Percentiles rank a stretch among this genome's conserved stretches.
phyloP scores from a whole-genome alignment of 2,113 vertebrate species.

The Mirounga angustirostris region DNA sequence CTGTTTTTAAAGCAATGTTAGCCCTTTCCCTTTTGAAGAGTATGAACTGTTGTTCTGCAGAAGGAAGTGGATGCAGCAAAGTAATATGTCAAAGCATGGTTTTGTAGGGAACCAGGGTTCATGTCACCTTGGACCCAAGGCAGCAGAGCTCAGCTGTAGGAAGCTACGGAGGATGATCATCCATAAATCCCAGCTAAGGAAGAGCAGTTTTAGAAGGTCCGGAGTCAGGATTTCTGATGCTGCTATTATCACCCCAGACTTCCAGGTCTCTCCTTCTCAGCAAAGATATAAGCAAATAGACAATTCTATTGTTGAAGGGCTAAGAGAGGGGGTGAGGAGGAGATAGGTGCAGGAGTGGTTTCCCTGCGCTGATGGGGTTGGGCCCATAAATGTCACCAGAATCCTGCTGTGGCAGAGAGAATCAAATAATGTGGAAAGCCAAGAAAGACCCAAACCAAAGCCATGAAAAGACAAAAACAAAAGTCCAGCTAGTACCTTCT shows the following conservation, averaged over 20 bases:
- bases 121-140: neutral
- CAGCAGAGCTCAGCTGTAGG: neutral
- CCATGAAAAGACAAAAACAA: constrained; percentile 6
- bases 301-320: neutral
- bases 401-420: neutral
- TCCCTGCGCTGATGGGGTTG: neutral
- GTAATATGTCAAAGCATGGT: neutral
- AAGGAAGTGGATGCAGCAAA: neutral
- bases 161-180: neutral
- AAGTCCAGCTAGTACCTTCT: neutral
- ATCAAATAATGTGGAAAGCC: neutral
- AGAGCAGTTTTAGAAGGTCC: neutral
- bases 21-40: constrained; percentile 7
- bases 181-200: neutral
- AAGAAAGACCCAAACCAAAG: constrained; percentile 23
- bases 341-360: fast-evolving
- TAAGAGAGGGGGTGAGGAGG: neutral
- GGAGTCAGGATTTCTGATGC: neutral
- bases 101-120: neutral
- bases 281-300: neutral
- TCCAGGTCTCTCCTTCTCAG: neutral
- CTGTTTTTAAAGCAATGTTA: neutral
- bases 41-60: neutral
- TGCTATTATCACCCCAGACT: neutral
- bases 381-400: neutral